phyloP scores from a whole-genome alignment of 2,888 invertebrate genomes.

The Chrysomela aeneicollis region DNA sequence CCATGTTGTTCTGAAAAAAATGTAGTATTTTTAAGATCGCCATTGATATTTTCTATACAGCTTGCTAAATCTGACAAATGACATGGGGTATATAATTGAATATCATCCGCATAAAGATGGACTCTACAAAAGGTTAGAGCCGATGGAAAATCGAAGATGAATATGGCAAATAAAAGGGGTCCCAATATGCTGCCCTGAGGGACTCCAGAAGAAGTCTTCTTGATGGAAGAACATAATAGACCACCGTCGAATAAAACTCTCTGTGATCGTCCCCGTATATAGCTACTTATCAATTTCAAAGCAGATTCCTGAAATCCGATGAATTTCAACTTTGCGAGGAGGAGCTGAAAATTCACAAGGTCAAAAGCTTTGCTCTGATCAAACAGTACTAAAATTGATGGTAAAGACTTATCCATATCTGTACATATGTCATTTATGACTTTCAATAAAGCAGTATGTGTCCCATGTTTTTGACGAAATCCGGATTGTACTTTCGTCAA shows the following conservation, averaged over 20 bases:
- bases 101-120: background rate
- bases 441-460: conserved; percentile 4
- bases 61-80: background rate
- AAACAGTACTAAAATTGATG: conserved; percentile 13
- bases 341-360: conserved; percentile 14
- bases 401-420: background rate
- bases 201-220: conserved; percentile 11
- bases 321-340: conserved; percentile 15
- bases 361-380: conserved; percentile 22
- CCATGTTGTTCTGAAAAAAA: conserved; percentile 6
- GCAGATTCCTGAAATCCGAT: conserved; percentile 11
- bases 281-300: conserved; percentile 13
- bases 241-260: background rate
- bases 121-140: conserved; percentile 1
- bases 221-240: background rate
- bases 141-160: background rate
- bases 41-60: conserved; percentile 4
- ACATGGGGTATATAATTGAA: conserved; percentile 3
- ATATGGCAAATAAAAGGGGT: conserved; percentile 13
- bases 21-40: conserved; percentile 11
- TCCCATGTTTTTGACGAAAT: conserved; percentile 1
- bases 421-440: background rate
- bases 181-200: conserved; percentile 17
- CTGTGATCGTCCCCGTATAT: conserved; percentile 7
- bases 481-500: conserved; percentile 13